A percentile compares a stretch with the other conserved stretches of the same genome.
phyloP scores from a whole-genome alignment of 2,888 invertebrate genomes.

The Eupithecia tripunctaria region DNA sequence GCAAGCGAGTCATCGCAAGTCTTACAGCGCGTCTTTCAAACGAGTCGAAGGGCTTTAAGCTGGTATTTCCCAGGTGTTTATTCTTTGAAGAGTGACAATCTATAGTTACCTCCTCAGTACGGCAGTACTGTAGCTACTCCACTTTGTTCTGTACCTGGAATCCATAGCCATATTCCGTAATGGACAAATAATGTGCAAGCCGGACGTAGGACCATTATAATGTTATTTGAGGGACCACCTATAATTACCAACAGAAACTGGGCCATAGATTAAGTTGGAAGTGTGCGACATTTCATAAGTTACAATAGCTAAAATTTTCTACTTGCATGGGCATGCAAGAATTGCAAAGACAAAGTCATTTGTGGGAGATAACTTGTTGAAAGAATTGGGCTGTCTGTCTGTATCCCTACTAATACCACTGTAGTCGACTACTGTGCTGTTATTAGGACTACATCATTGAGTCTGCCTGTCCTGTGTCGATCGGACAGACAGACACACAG shows the following conservation, averaged over 20 bases:
- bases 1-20: no score
- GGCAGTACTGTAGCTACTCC: not conserved
- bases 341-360: not conserved
- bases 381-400: not conserved
- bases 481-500: no score
- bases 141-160: conserved; percentile 24
- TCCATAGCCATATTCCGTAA: conserved; percentile 55
- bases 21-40: no score
- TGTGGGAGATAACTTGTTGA: not conserved
- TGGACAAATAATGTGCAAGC: conserved; percentile 78
- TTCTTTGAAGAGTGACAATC: conserved; percentile 12
- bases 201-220: conserved; percentile 70
- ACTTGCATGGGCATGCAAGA: not conserved
- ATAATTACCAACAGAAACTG: conserved; percentile 59
- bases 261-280: not conserved
- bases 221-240: conserved; percentile 74
- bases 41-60: no score
- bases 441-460: not conserved
- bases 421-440: not conserved
- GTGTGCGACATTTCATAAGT: not conserved
- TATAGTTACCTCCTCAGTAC: not conserved
- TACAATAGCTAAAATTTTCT: not conserved
- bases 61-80: no score
- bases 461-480: not conserved
- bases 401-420: not conserved